A percentile compares a stretch with the other conserved stretches of the same genome.
Evolutionary conservation across 2,888 invertebrate species (phyloP).

Genomic region (Rhingia campestris): DNA sequence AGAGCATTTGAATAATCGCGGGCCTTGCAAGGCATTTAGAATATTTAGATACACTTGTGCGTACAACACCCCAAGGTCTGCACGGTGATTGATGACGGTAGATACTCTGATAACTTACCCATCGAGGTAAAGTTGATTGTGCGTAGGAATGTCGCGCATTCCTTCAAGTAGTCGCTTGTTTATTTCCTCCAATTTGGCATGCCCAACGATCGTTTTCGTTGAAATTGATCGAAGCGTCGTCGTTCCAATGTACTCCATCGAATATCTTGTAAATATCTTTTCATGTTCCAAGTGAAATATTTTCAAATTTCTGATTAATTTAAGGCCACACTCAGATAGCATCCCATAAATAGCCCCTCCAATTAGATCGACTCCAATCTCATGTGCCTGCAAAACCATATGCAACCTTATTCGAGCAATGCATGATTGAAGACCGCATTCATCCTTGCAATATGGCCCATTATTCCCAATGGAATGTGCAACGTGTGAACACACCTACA

Average conservation of each 20-base stretch:
- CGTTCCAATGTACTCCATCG: too few relatives aligned
- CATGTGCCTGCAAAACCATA: background rate
- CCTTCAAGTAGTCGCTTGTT: background rate
- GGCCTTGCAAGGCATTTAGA: background rate
- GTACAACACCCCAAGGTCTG: conserved; percentile 15
- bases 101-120: conserved; percentile 12
- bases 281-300: too few relatives aligned
- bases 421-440: conserved; percentile 19
- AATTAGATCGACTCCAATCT: background rate
- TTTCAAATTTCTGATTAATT: background rate
- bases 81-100: conserved; percentile 21
- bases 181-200: background rate
- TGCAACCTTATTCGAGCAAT: conserved; percentile 1
- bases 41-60: conserved; percentile 1
- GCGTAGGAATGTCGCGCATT: conserved; percentile 4
- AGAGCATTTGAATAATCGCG: background rate
- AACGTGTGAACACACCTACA: conserved; percentile 25
- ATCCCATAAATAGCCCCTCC: background rate
- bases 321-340: background rate
- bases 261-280: too few relatives aligned
- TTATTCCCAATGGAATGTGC: conserved; percentile 35
- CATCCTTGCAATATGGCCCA: conserved; percentile 30
- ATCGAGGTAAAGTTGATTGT: conserved; percentile 4
- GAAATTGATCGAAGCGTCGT: too few relatives aligned
- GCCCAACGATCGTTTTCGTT: too few relatives aligned